Base-by-base conservation (phyloP, 2,888 invertebrate species). In the Molanna angustata region DNA sequence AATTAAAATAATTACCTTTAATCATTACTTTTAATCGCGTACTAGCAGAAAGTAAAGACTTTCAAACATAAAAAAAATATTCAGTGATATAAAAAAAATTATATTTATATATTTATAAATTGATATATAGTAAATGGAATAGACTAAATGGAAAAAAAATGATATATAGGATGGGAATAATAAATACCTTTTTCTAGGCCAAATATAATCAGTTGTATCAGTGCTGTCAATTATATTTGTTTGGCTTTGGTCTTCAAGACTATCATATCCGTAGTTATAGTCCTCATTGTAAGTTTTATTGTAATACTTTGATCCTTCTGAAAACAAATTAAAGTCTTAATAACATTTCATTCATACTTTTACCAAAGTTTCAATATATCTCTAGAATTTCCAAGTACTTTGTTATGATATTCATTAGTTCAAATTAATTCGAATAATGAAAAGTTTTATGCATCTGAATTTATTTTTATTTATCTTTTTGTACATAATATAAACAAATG, bases 181-280 rank as follows among this genome's bases (percentile, higher is more conserved):
- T 27, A 33, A 16, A 48, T 44, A 55, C 58, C 58, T 56, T 54
- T 58, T 56, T 20, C 58, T 27, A 14, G 58, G 58, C 58, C 56
- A 56, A 39, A 49, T 31, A 32, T 39, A 48, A 21, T 58, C 58
- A 11, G 48, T 57, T 6, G 50, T 49, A 40, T 58, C 58, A 11
- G 43, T 50, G 48, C 45, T 39, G 37, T 54, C 58, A 4, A 49
- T 20, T 37, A 50, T 44, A 41, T 52, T 57, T 18, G 58, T 61
- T 49, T 76, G 75, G 61, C 82, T 55, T 40, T 56, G 68, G 69
- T 82, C 84, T 68, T 84, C 85, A 63, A 79, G 80, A 70, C 84
- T 84, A 63, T 80, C 79, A 73, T 85, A 85, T 68, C 84, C 83
- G 68, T 83, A 82, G 68, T 84, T 85, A 66, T 84, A 84, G 69